These are phyloP conservation scores for Poecilia wingei DNA, from an alignment of 2,797 vertebrate genomes.

Conservation along the genomic window DNA sequence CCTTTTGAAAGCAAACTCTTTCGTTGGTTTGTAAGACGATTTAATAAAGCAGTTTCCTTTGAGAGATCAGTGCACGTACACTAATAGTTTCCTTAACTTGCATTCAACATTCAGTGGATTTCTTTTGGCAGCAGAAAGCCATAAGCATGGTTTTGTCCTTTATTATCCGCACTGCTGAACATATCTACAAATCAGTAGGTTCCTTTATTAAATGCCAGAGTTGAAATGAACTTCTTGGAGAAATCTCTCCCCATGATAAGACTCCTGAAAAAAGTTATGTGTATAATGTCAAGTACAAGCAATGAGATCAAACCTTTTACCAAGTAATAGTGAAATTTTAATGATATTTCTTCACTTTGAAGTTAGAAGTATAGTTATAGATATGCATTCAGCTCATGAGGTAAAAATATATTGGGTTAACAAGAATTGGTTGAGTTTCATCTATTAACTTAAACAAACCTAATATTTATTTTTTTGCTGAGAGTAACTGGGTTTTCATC, in stretches of 20 bases:
- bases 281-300: conserved; percentile 34
- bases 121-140: conserved; percentile 12
- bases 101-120: conserved; percentile 35
- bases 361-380: background rate
- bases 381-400: background rate
- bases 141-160: conserved; percentile 58
- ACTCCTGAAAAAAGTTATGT: conserved; percentile 49
- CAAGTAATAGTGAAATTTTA: background rate
- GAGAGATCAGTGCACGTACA: background rate
- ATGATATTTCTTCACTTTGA: background rate
- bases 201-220: conserved; percentile 51
- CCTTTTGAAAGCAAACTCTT: conserved; percentile 44
- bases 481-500: too few species aligned
- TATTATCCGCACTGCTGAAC: conserved; percentile 21
- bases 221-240: conserved; percentile 54
- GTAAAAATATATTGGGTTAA: background rate
- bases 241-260: background rate
- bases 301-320: conserved; percentile 65
- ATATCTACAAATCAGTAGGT: conserved; percentile 46
- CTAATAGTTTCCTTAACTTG: background rate
- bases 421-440: background rate
- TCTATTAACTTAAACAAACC: background rate
- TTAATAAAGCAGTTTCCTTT: conserved; percentile 44
- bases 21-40: conserved; percentile 34
- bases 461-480: too few species aligned